Conservation (phyloP, 2,888 invertebrate species). For the Chironomus tentans region DNA sequence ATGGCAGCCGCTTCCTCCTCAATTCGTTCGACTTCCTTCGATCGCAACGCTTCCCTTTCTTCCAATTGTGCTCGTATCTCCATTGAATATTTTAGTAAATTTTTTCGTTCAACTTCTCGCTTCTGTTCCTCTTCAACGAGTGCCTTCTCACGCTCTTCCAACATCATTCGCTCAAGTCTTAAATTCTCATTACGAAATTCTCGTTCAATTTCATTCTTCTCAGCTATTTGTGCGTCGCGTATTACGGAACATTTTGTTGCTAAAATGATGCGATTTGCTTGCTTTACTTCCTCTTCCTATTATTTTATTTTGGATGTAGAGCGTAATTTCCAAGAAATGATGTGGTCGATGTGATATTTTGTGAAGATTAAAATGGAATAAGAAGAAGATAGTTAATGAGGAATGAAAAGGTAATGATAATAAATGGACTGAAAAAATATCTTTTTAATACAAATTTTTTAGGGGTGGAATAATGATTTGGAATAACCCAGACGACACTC, state of each 20-base stretch:
- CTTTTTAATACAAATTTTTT: neutral
- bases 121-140: conserved; percentile 37
- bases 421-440: neutral
- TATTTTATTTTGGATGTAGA: neutral
- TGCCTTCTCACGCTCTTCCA: conserved; percentile 35
- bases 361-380: too few relatives aligned
- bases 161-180: conserved; percentile 38
- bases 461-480: too few relatives aligned
- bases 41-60: conserved; percentile 37
- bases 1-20: conserved; percentile 39
- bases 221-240: conserved; percentile 70
- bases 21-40: conserved; percentile 39
- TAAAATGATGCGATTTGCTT: conserved; percentile 67
- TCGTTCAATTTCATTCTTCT: conserved; percentile 43
- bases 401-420: neutral
- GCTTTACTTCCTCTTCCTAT: conserved; percentile 57
- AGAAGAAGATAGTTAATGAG: neutral
- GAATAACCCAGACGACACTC: too few relatives aligned
- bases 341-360: too few relatives aligned
- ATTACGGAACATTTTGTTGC: conserved; percentile 79
- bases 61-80: conserved; percentile 38
- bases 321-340: too few relatives aligned
- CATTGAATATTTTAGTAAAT: conserved; percentile 36
- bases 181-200: conserved; percentile 38
- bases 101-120: conserved; percentile 32